These are phyloP conservation scores for Eleutherodactylus coqui DNA, from an alignment of 2,797 vertebrate species.

Conservation along the genomic window DNA sequence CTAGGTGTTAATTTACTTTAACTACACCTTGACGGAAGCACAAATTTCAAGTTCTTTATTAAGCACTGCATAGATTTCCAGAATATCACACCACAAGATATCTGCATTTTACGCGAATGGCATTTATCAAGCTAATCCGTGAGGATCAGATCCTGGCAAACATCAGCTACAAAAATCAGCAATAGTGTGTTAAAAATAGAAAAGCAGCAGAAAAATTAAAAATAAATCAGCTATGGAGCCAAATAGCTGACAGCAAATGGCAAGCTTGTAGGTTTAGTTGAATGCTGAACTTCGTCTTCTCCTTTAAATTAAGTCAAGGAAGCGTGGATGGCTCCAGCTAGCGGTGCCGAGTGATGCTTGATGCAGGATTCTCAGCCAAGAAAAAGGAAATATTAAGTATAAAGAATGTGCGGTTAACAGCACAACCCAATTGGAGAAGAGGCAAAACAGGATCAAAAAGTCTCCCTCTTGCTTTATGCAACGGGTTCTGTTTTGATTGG, in stretches of 20 bases:
- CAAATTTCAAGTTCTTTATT: conserved; percentile 3
- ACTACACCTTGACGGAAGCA: conserved; percentile 14
- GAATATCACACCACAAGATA: background rate
- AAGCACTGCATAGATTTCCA: background rate
- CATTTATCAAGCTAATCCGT: conserved; percentile 27
- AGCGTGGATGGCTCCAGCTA: conserved; percentile 42
- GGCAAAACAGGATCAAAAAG: conserved; percentile 55
- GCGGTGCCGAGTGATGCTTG: conserved; percentile 46
- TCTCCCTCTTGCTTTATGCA: conserved; percentile 57
- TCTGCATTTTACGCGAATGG: background rate
- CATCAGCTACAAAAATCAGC: conserved; percentile 8
- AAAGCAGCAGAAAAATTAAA: conserved; percentile 11
- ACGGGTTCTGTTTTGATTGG: conserved; percentile 59
- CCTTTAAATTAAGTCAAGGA: conserved; percentile 7
- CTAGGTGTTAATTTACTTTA: conserved; percentile 42
- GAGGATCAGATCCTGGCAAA: conserved; percentile 11
- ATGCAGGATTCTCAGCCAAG: conserved; percentile 52
- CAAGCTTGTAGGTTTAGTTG: conserved; percentile 31
- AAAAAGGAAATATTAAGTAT: conserved; percentile 61
- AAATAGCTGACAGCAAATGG: conserved; percentile 53
- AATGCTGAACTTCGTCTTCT: conserved; percentile 30
- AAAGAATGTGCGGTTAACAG: conserved; percentile 59
- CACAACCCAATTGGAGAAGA: conserved; percentile 46
- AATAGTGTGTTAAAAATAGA: conserved; percentile 31
- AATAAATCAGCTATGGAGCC: conserved; percentile 30